Evolutionary conservation across 2,113 vertebrate genomes (phyloP).

Genomic region (Pluvialis apricaria): DNA sequence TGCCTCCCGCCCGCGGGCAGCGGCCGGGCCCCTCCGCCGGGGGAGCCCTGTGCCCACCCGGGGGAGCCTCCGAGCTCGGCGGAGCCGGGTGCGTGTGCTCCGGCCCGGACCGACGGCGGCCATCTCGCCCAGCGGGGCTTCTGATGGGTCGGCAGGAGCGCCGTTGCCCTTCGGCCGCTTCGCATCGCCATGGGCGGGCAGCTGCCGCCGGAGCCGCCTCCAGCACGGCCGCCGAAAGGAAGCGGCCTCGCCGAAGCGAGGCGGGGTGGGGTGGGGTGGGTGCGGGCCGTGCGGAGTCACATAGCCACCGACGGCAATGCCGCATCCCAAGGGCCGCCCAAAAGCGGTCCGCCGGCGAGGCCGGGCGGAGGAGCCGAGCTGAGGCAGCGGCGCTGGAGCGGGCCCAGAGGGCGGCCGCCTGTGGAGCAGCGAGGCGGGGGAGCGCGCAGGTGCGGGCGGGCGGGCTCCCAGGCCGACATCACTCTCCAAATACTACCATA

Average conservation of each 20-base stretch:
- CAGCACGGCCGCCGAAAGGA: accelerated
- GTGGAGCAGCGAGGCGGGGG: background rate
- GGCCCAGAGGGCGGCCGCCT: background rate
- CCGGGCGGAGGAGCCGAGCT: background rate
- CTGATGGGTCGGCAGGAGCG: background rate
- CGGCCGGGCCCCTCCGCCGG: background rate
- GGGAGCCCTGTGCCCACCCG: background rate
- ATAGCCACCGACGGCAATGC: background rate
- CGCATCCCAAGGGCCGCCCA: too few species aligned
- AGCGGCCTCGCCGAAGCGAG: background rate
- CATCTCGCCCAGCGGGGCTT: background rate
- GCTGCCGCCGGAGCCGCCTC: background rate
- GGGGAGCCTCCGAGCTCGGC: background rate
- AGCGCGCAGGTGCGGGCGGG: slow-evolving; percentile 56
- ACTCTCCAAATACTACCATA: slow-evolving; percentile 63
- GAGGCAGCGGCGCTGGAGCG: background rate
- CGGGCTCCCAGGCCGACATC: background rate
- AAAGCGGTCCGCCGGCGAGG: background rate
- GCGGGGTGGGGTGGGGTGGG: accelerated
- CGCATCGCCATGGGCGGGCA: too few species aligned
- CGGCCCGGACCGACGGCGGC: background rate
- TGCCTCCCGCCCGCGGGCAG: too few species aligned
- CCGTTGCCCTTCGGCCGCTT: background rate
- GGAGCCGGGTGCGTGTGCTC: background rate
- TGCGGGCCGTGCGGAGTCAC: background rate